Evolutionary conservation across 2,113 vertebrate genomes (phyloP).

Genomic region (Struthio camelus): DNA sequence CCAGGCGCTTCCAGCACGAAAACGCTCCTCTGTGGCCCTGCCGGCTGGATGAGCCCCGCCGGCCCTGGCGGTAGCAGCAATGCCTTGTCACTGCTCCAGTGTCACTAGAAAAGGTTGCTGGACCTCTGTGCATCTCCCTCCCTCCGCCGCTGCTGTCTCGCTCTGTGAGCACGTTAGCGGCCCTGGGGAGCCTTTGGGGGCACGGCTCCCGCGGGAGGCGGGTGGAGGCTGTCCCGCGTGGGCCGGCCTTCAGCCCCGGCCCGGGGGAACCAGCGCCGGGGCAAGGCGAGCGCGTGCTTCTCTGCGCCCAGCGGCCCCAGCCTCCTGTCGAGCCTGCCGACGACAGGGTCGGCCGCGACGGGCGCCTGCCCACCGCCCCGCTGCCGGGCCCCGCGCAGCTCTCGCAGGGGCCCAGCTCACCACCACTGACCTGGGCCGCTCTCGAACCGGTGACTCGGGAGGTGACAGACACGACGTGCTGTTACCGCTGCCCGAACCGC

Average conservation of each 20-base stretch:
- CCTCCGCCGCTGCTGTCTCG: accelerated
- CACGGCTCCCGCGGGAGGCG: not conserved
- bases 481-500: not conserved
- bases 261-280: accelerated
- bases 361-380: accelerated
- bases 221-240: accelerated
- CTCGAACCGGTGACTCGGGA: not conserved
- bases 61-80: not conserved
- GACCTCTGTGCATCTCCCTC: not conserved
- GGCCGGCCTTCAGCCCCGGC: not conserved
- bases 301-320: accelerated
- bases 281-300: accelerated
- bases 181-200: accelerated
- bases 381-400: not conserved
- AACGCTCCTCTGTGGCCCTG: not conserved
- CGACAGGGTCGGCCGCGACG: no score
- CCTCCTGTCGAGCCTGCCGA: not conserved
- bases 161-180: accelerated
- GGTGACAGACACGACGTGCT: not conserved
- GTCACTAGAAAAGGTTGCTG: not conserved
- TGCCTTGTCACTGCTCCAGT: not conserved
- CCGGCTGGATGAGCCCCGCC: not conserved
- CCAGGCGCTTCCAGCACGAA: not conserved
- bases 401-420: not conserved
- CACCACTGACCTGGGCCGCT: not conserved